phyloP scores from a whole-genome alignment of 2,797 vertebrate genomes.

The Gorsachius magnificus region DNA sequence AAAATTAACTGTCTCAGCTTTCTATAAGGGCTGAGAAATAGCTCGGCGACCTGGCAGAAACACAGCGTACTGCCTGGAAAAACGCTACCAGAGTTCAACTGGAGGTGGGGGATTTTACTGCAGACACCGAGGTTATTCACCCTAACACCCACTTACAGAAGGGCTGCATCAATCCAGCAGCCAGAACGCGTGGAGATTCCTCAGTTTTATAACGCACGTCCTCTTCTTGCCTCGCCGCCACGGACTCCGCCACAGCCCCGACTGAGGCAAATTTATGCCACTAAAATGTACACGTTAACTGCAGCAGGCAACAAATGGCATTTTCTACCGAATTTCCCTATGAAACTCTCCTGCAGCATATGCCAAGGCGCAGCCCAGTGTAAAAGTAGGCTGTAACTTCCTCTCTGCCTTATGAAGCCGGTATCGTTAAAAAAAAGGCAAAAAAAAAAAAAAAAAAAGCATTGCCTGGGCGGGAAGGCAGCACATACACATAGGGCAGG shows the following conservation, averaged over 20 bases:
- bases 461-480: background rate
- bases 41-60: background rate
- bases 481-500: fast-evolving
- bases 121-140: background rate
- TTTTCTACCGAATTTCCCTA: background rate
- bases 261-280: too few relatives aligned
- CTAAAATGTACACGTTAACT: background rate
- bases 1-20: background rate
- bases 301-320: background rate
- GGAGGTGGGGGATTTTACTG: background rate
- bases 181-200: background rate
- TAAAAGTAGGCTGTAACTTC: background rate
- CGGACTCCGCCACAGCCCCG: background rate
- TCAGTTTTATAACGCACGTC: background rate
- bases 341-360: background rate
- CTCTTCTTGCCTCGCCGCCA: background rate
- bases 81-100: background rate
- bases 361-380: fast-evolving
- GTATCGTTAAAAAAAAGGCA: too few relatives aligned
- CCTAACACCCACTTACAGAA: background rate
- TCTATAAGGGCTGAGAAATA: background rate
- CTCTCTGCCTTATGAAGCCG: background rate
- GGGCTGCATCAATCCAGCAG: background rate
- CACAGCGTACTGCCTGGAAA: background rate
- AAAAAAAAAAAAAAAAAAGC: background rate